Evolutionary conservation across 2,888 invertebrate genomes (phyloP), one percentile per base, ranked within the genome.

Genomic region (Achlya flavicornis): DNA sequence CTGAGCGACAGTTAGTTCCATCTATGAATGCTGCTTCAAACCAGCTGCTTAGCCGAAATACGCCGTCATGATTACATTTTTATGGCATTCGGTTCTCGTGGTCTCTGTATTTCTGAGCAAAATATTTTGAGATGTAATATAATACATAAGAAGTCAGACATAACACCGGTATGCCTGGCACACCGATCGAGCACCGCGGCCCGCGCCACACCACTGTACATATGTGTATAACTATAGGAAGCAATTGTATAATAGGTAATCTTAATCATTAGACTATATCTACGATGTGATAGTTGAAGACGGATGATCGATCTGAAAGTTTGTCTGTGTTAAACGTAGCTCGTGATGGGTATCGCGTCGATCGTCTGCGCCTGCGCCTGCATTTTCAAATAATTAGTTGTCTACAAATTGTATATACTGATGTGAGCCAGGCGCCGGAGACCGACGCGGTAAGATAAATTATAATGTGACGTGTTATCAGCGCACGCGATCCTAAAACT

Each of bases 221-320:
- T 68, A 63, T 58, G 64, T 65, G 41, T 59, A 57, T 63, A 64
- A 64, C 48, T 66, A 58, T 70, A 68, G 69, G 66, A 65, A n/a
- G 66, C 66, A 66, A 67, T 67, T 67, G 63, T 71, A 67, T 66
- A 59, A 64, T 67, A 68, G 66, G 26, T 71, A 68, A 67, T 65
- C 62, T 48, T 71, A 66, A 66, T 64, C 63, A 61, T 63, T 67
- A 61, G 66, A 53, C 0, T 53, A 19, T 53, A 53, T 19, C 16
- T 53, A n/a, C 48, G 57, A 58, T 64, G 71, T 71, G 69, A 68
- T 65, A 64, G 16, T 53, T 53, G 68, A 66, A 66, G 67, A 67
- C 61, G 69, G 65, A 70, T 66, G 70, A 16, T 64, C 64, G 70
- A 32, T 64, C 64, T 70, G 62, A 66, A 63, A 67, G 61, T n/a